Conservation (phyloP, 2,888 invertebrate genomes). For the Diaprepes abbreviatus region DNA sequence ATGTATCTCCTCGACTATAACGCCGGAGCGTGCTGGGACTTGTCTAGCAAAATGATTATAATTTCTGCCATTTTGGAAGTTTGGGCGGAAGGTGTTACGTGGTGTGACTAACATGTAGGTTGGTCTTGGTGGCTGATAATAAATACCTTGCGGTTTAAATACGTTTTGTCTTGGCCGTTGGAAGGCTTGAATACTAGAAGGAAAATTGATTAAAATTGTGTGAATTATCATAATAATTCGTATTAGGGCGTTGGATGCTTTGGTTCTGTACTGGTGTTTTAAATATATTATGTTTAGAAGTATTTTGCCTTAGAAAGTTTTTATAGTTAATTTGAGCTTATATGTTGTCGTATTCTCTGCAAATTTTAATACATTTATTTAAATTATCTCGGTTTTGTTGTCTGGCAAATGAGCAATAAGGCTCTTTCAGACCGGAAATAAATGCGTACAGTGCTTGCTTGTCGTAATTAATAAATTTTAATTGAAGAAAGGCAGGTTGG, state of each 20-base stretch:
- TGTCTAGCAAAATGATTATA: constrained; percentile 9
- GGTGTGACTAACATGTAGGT: neutral
- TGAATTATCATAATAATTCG: too few relatives aligned
- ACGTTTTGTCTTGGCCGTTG: neutral
- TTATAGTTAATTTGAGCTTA: too few relatives aligned
- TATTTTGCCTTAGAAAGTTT: too few relatives aligned
- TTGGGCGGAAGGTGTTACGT: neutral
- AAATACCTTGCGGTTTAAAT: neutral
- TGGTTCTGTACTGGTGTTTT: too few relatives aligned
- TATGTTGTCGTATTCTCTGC: too few relatives aligned
- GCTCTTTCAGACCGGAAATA: constrained; percentile 1
- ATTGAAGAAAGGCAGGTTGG: neutral
- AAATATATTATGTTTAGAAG: too few relatives aligned
- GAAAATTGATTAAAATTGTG: too few relatives aligned
- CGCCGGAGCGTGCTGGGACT: neutral
- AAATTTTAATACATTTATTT: neutral
- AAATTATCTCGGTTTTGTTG: constrained; percentile 2
- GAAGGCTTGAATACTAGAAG: neutral
- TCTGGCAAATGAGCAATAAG: constrained; percentile 1
- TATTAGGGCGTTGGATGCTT: too few relatives aligned
- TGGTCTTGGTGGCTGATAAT: neutral
- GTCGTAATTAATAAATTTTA: constrained; percentile 4
- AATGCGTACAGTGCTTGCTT: constrained; percentile 12
- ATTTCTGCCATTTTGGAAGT: constrained; percentile 2
- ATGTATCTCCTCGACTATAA: constrained; percentile 6